Percentiles rank a stretch among this genome's conserved stretches.
Evolutionary conservation across 2,113 vertebrate genomes (phyloP).

Genomic region (Cavia aperea): DNA sequence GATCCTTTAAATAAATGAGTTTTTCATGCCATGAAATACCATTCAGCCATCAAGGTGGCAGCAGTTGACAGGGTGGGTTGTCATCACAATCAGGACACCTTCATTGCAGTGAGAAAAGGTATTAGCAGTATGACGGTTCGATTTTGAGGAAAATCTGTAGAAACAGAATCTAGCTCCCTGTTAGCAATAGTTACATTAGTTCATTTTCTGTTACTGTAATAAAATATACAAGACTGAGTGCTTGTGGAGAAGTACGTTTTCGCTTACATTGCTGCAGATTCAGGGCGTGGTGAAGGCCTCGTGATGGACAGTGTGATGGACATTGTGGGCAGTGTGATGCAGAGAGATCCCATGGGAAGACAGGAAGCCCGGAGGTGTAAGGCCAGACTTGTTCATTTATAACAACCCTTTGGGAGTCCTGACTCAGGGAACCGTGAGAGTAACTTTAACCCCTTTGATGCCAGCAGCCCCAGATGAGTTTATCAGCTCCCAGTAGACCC

Average conservation of each 20-base stretch:
- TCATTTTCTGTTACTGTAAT: neutral
- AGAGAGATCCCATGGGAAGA: neutral
- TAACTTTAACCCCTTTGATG: neutral
- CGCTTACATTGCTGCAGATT: neutral
- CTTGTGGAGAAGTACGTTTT: neutral
- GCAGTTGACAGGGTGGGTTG: neutral
- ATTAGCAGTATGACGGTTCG: neutral
- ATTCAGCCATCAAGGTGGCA: neutral
- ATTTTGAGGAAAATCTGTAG: neutral
- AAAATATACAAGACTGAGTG: neutral
- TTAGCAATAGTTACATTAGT: neutral
- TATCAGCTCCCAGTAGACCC: neutral
- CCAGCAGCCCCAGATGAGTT: neutral
- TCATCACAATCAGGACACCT: accelerated
- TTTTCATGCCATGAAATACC: neutral
- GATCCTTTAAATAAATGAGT: neutral
- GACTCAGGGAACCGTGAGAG: neutral
- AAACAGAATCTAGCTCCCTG: neutral
- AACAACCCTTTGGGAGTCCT: neutral
- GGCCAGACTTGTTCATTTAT: neutral
- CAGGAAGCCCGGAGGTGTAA: too few species aligned
- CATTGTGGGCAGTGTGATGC: too few species aligned
- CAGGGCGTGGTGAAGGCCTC: neutral
- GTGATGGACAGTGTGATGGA: neutral
- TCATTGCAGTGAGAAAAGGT: neutral